A percentile compares a stretch with the other conserved stretches of the same genome.
Evolutionary conservation across 1,140 invertebrate genomes (phyloP).

Genomic region (Heliothis subflexa): DNA sequence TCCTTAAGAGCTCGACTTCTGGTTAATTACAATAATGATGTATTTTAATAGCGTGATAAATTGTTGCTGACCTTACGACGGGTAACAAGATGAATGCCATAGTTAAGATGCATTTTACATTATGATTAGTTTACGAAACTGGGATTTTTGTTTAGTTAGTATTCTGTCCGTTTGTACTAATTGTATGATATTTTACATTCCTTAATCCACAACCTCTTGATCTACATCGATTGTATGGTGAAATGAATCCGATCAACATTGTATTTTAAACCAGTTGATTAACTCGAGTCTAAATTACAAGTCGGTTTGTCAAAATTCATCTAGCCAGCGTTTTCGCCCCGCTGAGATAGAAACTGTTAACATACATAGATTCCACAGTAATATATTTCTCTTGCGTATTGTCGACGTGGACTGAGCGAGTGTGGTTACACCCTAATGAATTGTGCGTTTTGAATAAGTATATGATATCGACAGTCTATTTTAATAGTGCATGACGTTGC

Average conservation of each 20-base stretch:
- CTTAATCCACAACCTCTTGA: constrained; percentile 3
- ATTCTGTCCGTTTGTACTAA: constrained; percentile 22
- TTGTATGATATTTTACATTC: constrained; percentile 43
- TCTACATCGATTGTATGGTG: neutral
- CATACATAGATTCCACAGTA: neutral
- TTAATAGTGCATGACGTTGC: constrained; percentile 7
- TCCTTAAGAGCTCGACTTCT: neutral
- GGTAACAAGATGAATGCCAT: constrained; percentile 12
- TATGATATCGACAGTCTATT: constrained; percentile 26
- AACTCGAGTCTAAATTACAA: no score
- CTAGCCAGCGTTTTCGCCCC: no score
- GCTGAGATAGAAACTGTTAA: no score
- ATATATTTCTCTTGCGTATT: neutral
- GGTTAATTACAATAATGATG: constrained; percentile 9
- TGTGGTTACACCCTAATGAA: constrained; percentile 17
- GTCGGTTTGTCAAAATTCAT: no score
- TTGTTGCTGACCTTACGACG: neutral
- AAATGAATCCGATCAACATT: neutral
- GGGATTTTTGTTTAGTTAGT: constrained; percentile 38
- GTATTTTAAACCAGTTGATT: neutral
- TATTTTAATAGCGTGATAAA: neutral
- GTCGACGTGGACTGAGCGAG: neutral
- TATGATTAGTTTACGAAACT: constrained; percentile 34
- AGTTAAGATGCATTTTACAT: constrained; percentile 41
- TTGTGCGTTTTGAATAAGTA: constrained; percentile 15